phyloP scores from a whole-genome alignment of 2,888 invertebrate genomes.

The Eupithecia pulchellata region DNA sequence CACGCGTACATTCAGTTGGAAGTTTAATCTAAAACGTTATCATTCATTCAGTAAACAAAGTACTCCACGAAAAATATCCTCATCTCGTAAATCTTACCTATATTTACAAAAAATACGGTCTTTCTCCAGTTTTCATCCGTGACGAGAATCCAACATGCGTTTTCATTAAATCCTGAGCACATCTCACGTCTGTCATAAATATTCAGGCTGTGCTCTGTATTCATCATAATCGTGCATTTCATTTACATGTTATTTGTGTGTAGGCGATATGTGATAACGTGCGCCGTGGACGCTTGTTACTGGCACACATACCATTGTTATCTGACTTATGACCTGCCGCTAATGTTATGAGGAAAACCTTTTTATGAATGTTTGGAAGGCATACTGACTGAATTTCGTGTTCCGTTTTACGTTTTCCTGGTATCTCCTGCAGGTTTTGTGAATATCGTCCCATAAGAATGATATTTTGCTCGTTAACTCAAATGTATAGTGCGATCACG shows the following conservation, averaged over 20 bases:
- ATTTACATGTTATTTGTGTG: constrained; percentile 74
- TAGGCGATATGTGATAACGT: constrained; percentile 57
- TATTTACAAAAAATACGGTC: constrained; percentile 34
- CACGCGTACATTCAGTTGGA: neutral
- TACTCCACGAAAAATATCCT: constrained; percentile 11
- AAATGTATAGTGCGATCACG: neutral
- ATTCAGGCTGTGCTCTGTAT: constrained; percentile 71
- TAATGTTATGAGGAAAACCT: constrained; percentile 7
- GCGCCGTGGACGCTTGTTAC: constrained; percentile 42
- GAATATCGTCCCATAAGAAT: neutral
- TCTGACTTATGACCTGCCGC: constrained; percentile 10
- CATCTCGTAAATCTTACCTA: constrained; percentile 28
- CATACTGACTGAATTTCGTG: neutral
- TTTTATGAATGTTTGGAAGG: neutral
- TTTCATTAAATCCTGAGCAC: constrained; percentile 60
- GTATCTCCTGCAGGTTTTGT: neutral
- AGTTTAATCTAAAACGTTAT: neutral
- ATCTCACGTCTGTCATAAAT: constrained; percentile 66
- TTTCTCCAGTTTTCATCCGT: constrained; percentile 39
- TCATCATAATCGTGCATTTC: constrained; percentile 75
- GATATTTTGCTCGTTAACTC: neutral
- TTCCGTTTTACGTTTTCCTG: neutral
- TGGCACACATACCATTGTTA: constrained; percentile 27
- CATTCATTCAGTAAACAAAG: constrained; percentile 1
- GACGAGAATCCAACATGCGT: constrained; percentile 42